A percentile compares a stretch with the other conserved stretches of the same genome.
Conservation (phyloP, 2,113 vertebrate species). For the Semnopithecus entellus region DNA sequence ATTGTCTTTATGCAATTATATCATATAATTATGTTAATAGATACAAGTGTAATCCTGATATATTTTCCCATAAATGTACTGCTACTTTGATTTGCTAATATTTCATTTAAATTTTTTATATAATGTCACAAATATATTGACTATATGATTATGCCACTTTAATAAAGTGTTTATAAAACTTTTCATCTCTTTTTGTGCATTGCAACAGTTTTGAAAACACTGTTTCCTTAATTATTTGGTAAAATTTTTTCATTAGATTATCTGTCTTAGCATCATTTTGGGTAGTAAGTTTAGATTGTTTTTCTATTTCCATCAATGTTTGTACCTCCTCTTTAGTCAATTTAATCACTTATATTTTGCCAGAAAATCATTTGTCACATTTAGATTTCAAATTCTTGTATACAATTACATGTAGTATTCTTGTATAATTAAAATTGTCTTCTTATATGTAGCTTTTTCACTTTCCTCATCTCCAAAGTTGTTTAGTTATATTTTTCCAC, state of each 20-base stretch:
- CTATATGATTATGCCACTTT: not conserved
- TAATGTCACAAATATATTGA: not conserved
- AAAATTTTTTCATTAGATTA: not conserved
- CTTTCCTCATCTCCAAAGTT: not conserved
- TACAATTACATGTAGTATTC: not conserved
- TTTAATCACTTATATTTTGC: not conserved
- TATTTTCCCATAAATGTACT: not conserved
- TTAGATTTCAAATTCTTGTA: not conserved
- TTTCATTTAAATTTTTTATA: not conserved
- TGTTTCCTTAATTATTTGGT: not conserved
- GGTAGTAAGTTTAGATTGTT: not conserved
- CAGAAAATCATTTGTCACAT: not conserved
- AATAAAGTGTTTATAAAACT: not conserved
- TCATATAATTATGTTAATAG: not conserved
- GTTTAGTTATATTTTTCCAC: not conserved
- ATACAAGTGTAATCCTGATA: not conserved
- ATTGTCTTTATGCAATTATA: not conserved
- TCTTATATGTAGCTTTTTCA: not conserved
- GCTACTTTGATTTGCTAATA: not conserved
- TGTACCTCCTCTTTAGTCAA: not conserved
- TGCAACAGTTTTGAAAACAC: not conserved
- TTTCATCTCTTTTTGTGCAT: not conserved
- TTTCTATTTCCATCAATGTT: not conserved
- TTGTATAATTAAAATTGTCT: not conserved
- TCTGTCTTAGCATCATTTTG: not conserved